Percentiles rank a stretch among this genome's conserved stretches.
phyloP scores from a whole-genome alignment of 2,797 vertebrate genomes.

The Delichon dasypus region DNA sequence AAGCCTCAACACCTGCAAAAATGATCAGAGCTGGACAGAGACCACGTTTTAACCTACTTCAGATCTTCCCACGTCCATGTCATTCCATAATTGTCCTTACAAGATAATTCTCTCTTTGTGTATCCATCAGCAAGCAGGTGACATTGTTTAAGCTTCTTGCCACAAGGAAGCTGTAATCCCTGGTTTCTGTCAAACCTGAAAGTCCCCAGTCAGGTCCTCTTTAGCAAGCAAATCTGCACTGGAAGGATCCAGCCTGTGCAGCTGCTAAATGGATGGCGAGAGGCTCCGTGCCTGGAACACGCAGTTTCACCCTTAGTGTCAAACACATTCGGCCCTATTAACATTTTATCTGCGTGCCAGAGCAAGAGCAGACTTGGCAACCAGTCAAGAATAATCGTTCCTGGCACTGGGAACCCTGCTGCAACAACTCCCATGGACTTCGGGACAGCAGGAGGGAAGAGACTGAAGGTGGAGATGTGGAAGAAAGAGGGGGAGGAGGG shows the following conservation, averaged over 20 bases:
- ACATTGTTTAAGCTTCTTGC: background rate
- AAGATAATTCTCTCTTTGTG: background rate
- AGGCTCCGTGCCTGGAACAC: background rate
- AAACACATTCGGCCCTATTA: constrained; percentile 17
- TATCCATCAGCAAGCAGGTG: background rate
- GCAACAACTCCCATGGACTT: background rate
- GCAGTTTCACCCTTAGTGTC: constrained; percentile 15
- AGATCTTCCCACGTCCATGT: background rate
- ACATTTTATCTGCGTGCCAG: constrained; percentile 31
- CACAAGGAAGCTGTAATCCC: background rate
- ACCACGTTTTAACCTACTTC: background rate
- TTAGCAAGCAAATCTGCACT: background rate
- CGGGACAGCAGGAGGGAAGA: background rate
- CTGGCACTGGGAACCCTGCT: background rate
- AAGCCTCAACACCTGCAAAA: background rate
- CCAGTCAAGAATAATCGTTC: constrained; percentile 21
- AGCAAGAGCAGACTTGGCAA: constrained; percentile 46
- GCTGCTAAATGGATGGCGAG: background rate
- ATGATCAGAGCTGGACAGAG: background rate
- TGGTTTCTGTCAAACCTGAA: background rate
- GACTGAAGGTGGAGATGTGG: background rate
- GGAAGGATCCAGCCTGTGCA: background rate
- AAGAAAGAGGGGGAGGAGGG: background rate
- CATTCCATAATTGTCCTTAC: background rate
- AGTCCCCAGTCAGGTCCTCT: background rate